Conservation (phyloP, 2,113 vertebrate genomes). For the Capreolus pygargus region DNA sequence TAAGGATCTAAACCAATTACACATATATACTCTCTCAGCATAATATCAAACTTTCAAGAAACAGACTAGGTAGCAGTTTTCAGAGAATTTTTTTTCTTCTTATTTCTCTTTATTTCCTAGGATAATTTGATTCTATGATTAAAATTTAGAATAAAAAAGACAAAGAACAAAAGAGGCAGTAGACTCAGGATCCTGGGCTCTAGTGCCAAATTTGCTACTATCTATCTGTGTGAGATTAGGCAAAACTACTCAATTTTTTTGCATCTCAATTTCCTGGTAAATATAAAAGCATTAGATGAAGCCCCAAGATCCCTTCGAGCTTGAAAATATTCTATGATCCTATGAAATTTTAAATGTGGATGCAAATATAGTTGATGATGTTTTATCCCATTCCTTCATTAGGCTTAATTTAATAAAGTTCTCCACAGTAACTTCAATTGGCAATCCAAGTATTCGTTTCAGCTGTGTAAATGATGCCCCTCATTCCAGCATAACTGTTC, state of each 20-base stretch:
- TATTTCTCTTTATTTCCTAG: neutral
- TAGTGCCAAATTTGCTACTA: neutral
- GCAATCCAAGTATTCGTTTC: conserved; percentile 60
- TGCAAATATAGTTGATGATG: conserved; percentile 34
- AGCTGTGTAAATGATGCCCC: conserved; percentile 57
- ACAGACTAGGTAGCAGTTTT: conserved; percentile 6
- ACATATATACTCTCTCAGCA: neutral
- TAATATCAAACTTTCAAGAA: conserved; percentile 32
- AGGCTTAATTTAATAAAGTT: conserved; percentile 62
- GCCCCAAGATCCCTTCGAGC: neutral
- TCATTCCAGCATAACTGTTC: conserved; percentile 48
- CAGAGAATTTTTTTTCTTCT: neutral
- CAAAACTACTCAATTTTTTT: neutral
- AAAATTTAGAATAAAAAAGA: conserved; percentile 34
- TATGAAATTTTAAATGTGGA: conserved; percentile 55
- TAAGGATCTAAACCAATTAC: neutral
- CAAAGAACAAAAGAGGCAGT: neutral
- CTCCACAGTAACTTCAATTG: conserved; percentile 32
- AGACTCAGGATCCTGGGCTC: neutral
- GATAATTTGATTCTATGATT: conserved; percentile 20
- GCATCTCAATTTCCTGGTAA: conserved; percentile 5
- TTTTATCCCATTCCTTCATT: conserved; percentile 58
- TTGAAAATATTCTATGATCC: conserved; percentile 37
- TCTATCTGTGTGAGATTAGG: neutral
- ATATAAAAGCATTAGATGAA: conserved; percentile 27